A percentile compares a stretch with the other conserved stretches of the same genome.
Evolutionary conservation across 2,113 vertebrate species (phyloP).

Genomic region (Agapornis roseicollis): DNA sequence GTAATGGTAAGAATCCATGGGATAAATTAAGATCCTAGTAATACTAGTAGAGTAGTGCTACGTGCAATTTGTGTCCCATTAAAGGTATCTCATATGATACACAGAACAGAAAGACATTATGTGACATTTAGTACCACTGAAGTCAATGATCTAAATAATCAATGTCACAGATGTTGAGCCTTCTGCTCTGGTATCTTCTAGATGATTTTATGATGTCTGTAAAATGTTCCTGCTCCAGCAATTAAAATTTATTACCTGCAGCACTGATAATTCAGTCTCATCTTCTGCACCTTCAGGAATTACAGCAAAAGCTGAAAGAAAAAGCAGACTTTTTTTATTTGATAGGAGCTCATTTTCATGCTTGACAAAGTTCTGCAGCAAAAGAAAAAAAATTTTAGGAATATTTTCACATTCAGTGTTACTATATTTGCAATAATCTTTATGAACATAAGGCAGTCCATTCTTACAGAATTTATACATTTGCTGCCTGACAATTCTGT

Average conservation of each 20-base stretch:
- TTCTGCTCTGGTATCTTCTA: background rate
- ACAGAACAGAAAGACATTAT: background rate
- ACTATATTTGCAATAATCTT: background rate
- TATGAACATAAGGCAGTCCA: background rate
- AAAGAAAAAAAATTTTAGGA: background rate
- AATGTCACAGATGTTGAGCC: background rate
- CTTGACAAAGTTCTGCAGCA: background rate
- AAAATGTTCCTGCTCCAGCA: background rate
- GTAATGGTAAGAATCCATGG: background rate
- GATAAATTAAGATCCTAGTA: background rate
- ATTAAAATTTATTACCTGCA: conserved; percentile 70
- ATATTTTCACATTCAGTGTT: background rate
- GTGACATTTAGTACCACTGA: background rate
- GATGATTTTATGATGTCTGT: background rate
- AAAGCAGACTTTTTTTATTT: conserved; percentile 37
- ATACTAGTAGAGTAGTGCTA: background rate
- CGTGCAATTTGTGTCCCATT: background rate
- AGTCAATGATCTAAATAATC: background rate
- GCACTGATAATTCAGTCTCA: background rate
- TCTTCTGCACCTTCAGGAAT: conserved; percentile 64
- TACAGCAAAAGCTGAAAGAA: conserved; percentile 64
- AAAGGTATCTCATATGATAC: background rate
- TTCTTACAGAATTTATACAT: background rate
- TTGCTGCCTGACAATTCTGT: background rate
- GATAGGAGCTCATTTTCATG: conserved; percentile 14